Base-by-base conservation (phyloP, 2,797 vertebrate species). In the Graptemys geographica region DNA sequence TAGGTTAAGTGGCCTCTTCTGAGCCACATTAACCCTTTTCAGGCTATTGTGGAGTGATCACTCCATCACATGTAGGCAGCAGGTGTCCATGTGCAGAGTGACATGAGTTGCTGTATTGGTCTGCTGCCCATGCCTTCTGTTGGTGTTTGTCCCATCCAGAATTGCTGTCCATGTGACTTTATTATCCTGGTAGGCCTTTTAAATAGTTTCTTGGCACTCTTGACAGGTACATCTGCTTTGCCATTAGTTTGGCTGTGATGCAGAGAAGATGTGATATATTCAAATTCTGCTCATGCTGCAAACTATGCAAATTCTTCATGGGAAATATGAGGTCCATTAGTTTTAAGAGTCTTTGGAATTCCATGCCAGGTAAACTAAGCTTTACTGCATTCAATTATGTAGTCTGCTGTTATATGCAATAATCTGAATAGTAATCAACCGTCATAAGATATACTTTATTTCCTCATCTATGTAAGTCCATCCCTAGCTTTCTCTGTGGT, bases 81-180 rank as follows among this genome's bases (percentile, higher is more conserved):
- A 74, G 28, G 11, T 47, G n/a, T 88, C 28, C 25, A 1, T 44
- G n/a, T 10, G 10, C 2, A 52, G 4, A 69, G 2, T 0, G 1
- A 28, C 1, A 0, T 1, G 9, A 51, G 27, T 52, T 82, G 21
- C 31, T 79, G 11, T 23, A 41, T 1, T 79, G 79, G 4, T 62
- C n/a, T 81, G 5, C 5, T 8, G n/a, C n/a, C 19, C 37, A 41
- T 41, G 37, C 19, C n/a, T 72, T 72, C 69, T 12, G 19, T 41
- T 41, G n/a, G 69, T 72, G 83, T 94, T 94, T 79, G 15, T 57
- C 53, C 65, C 27, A 12, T 11, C 44, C 3, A 69, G 8, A 1
- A 85, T 85, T 91, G 83, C 49, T 76, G 7, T 62, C 31, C 0
- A 1, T 83, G 19, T 11, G 37, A 41, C 59, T 89, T 74, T 87